phyloP scores from a whole-genome alignment of 2,113 vertebrate species.

The Lepus europaeus region DNA sequence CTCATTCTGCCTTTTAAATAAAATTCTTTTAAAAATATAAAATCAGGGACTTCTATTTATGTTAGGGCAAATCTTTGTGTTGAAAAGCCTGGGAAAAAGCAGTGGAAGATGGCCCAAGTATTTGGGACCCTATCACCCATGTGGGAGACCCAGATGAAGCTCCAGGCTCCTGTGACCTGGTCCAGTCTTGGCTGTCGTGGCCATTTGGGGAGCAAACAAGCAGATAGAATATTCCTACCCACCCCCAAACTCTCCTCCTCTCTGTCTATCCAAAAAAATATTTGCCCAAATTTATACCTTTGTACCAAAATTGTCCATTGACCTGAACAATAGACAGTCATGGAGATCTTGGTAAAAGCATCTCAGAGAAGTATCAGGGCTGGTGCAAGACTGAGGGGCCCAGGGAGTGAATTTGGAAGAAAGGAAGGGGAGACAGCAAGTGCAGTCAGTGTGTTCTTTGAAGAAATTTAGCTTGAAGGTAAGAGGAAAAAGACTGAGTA shows the following conservation, averaged over 20 bases:
- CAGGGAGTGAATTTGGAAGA: neutral
- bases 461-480: neutral
- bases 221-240: too few species aligned
- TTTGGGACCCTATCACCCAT: too few species aligned
- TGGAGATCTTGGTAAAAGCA: conserved; percentile 37
- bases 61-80: neutral
- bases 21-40: too few species aligned
- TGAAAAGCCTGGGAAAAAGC: neutral
- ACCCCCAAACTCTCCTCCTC: too few species aligned
- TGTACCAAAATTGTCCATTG: neutral
- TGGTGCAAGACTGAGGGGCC: neutral
- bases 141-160: too few species aligned
- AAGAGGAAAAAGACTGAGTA: neutral
- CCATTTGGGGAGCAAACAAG: too few species aligned
- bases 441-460: neutral
- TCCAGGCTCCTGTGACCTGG: too few species aligned
- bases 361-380: neutral
- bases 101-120: too few species aligned
- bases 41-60: neutral
- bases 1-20: too few species aligned
- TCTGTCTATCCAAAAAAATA: neutral
- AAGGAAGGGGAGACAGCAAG: neutral
- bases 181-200: too few species aligned
- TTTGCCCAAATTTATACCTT: neutral
- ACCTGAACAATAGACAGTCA: neutral